phyloP scores from a whole-genome alignment of 2,888 invertebrate genomes.

The Eupithecia exiguata region DNA sequence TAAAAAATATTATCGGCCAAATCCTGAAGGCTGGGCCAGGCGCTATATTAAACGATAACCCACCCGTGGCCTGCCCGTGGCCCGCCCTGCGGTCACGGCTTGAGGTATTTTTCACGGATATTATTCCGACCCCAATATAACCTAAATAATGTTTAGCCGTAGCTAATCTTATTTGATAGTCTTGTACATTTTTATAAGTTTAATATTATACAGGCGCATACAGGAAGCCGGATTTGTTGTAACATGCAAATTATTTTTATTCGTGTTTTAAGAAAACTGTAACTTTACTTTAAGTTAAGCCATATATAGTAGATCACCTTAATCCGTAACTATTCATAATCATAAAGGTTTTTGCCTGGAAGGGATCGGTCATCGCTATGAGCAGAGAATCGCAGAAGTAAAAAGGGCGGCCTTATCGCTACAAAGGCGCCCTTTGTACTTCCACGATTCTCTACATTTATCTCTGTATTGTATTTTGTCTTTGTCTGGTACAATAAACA shows the following conservation, averaged over 20 bases:
- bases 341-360: too few species aligned
- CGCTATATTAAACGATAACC: constrained; percentile 37
- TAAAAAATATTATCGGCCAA: constrained; percentile 39
- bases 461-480: too few species aligned
- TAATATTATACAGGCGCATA: constrained; percentile 13
- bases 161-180: neutral
- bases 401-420: too few species aligned
- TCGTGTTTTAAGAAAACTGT: too few species aligned
- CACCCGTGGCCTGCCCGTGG: constrained; percentile 16
- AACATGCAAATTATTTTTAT: too few species aligned
- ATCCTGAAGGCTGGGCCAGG: constrained; percentile 20
- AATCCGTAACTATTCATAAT: too few species aligned
- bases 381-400: too few species aligned
- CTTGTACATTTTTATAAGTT: constrained; percentile 17
- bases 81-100: constrained; percentile 10
- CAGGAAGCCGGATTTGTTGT: neutral
- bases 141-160: constrained; percentile 14
- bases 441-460: too few species aligned
- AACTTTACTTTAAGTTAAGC: too few species aligned
- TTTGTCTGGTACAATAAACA: too few species aligned
- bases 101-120: constrained; percentile 32
- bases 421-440: too few species aligned
- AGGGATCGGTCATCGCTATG: too few species aligned
- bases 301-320: neutral
- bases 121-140: constrained; percentile 27